phyloP scores from a whole-genome alignment of 2,113 vertebrate species.

The Pelecanus crispus region DNA sequence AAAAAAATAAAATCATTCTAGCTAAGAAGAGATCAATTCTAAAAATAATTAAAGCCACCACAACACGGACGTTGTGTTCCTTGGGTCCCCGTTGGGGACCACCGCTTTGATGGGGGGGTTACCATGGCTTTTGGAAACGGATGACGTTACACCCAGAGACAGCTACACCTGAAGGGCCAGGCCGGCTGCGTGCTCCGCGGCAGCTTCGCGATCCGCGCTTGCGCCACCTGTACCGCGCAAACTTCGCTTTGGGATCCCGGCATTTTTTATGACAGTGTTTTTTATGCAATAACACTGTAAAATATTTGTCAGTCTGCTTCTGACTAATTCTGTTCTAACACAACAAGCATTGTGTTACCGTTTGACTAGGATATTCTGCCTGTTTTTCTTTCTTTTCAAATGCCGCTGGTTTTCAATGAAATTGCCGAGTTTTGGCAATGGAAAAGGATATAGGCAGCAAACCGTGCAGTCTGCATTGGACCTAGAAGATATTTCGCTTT shows the following conservation, averaged over 20 bases:
- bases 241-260: background rate
- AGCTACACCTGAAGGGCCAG: accelerated
- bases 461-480: accelerated
- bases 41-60: background rate
- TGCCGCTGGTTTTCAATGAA: background rate
- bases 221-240: background rate
- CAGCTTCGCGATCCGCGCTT: accelerated
- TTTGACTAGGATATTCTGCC: background rate
- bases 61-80: accelerated
- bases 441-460: background rate
- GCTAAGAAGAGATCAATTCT: background rate
- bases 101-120: background rate
- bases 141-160: background rate
- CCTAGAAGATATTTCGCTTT: background rate
- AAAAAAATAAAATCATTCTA: background rate
- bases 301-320: background rate
- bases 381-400: background rate
- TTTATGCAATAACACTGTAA: too few species aligned
- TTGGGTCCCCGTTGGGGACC: accelerated
- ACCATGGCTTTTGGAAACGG: background rate
- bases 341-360: accelerated
- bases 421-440: background rate
- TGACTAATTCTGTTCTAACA: too few species aligned
- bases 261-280: background rate
- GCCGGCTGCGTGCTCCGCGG: accelerated